Evolutionary conservation across 2,888 invertebrate genomes (phyloP), one percentile per base, ranked within the genome.

Genomic region (Hypercompe scribonia): DNA sequence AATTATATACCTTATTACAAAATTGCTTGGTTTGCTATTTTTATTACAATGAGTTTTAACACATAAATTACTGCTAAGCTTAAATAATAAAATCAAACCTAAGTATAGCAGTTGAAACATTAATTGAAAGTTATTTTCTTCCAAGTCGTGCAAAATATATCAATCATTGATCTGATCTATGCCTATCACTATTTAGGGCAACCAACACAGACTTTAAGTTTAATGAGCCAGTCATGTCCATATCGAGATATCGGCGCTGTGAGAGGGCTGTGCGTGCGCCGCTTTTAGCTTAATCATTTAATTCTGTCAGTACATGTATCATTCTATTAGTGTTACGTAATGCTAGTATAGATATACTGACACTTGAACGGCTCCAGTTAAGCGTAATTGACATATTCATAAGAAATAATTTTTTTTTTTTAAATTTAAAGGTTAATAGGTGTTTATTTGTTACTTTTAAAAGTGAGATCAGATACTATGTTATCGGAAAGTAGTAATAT

Each of bases 171-270:
- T 78, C 65, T 36, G 71, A 54, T 76, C 66, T 68, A 71, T 69
- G 69, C 36, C 46, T 70, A 69, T 61, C 63, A 84, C 77, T 87
- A 90, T 88, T 89, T 86, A 88, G 89, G 87, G 78, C 90, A 87
- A 73, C 83, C 81, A 84, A 83, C 82, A 85, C 78, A 81, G 83
- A 81, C 84, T 84, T 85, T 84, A 84, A 83, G 81, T 84, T 80
- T 88, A 89, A 88, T 87, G 87, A 88, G 81, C 85, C 74, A 78
- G 87, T 87, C 86, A 74, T 86, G 86, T 77, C 91, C 89, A 86
- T 91, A 87, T 83, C 72, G 70, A 87, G 89, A 84, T 83, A 81
- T 75, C 67, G 78, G 78, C 72, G 78, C 74, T 65, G 78, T 73
- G 75, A 78, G 74, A 75, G 71, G 76, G 66, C 72, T 76, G 77